Conservation (phyloP, 2,888 invertebrate genomes). For the Caenorhabditis sp. region DNA sequence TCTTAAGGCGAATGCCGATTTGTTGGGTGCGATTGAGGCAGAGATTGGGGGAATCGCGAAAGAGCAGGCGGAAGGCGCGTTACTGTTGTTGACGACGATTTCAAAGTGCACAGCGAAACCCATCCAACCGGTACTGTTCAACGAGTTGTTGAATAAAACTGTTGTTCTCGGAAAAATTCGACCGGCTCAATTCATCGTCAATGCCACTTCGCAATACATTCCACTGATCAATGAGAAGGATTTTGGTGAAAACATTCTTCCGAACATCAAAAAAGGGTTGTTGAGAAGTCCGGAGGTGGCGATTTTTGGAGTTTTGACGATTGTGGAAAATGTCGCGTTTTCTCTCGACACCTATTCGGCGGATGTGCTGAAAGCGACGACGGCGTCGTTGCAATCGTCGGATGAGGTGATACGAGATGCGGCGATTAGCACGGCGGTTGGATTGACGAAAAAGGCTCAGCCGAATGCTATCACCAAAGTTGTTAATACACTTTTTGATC, state of each 20-base stretch:
- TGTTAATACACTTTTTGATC: constrained; percentile 39
- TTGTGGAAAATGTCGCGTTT: constrained; percentile 29
- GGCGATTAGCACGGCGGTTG: constrained; percentile 26
- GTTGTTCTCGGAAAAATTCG: constrained; percentile 31
- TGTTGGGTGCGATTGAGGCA: constrained; percentile 3
- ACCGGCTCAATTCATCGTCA: constrained; percentile 31
- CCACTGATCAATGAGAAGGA: constrained; percentile 26
- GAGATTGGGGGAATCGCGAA: constrained; percentile 4
- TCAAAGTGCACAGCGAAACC: background rate
- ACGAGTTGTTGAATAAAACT: constrained; percentile 35
- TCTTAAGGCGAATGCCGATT: constrained; percentile 1
- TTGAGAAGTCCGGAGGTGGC: constrained; percentile 91
- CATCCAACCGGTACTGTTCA: constrained; percentile 8
- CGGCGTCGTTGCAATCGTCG: constrained; percentile 14
- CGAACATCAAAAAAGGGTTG: constrained; percentile 88
- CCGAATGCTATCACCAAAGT: constrained; percentile 22
- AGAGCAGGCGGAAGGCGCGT: constrained; percentile 19
- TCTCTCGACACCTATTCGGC: constrained; percentile 32
- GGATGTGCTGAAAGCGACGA: constrained; percentile 38
- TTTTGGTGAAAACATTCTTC: constrained; percentile 81
- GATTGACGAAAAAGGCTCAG: constrained; percentile 10
- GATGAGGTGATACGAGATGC: constrained; percentile 25
- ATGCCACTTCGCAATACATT: constrained; percentile 4
- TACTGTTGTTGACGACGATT: constrained; percentile 19
- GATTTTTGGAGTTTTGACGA: constrained; percentile 72